Conservation (phyloP, 2,797 vertebrate genomes). For the Notoglanidium macrostoma region DNA sequence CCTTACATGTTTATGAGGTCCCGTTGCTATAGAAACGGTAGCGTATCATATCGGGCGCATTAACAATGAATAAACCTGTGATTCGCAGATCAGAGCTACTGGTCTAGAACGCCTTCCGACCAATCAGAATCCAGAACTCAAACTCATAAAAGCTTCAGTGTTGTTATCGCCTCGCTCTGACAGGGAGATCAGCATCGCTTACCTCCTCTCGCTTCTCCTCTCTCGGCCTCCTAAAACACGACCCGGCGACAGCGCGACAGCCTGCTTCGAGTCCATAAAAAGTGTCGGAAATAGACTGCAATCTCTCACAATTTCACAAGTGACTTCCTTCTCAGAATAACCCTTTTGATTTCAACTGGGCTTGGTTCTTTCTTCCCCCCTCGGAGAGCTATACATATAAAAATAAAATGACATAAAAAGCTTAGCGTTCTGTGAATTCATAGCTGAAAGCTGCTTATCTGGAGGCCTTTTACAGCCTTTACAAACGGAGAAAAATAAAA, state of each 20-base stretch:
- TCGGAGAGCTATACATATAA: constrained; percentile 75
- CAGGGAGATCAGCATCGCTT: constrained; percentile 67
- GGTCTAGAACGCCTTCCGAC: not conserved
- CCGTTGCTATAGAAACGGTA: not conserved
- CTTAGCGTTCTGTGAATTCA: constrained; percentile 74
- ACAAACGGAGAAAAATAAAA: constrained; percentile 63
- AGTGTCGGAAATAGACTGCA: not conserved
- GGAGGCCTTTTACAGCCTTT: constrained; percentile 71
- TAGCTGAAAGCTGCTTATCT: constrained; percentile 80
- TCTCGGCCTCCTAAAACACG: constrained; percentile 63
- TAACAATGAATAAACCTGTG: not conserved
- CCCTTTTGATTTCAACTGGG: constrained; percentile 77
- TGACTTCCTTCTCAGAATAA: constrained; percentile 80
- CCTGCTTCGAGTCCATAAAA: not conserved
- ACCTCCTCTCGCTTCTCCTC: constrained; percentile 59
- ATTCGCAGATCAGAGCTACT: not conserved
- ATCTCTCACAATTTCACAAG: constrained; percentile 74
- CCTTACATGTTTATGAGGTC: not conserved
- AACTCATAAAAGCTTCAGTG: not conserved
- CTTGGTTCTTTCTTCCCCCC: constrained; percentile 72
- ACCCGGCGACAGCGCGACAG: constrained; percentile 46
- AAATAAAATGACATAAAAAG: constrained; percentile 52
- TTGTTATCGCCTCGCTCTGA: constrained; percentile 66
- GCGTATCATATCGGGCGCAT: not conserved
- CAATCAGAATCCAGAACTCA: not conserved